Conservation (phyloP, 1,140 invertebrate species). For the Pseudachorutes palmiensis region DNA sequence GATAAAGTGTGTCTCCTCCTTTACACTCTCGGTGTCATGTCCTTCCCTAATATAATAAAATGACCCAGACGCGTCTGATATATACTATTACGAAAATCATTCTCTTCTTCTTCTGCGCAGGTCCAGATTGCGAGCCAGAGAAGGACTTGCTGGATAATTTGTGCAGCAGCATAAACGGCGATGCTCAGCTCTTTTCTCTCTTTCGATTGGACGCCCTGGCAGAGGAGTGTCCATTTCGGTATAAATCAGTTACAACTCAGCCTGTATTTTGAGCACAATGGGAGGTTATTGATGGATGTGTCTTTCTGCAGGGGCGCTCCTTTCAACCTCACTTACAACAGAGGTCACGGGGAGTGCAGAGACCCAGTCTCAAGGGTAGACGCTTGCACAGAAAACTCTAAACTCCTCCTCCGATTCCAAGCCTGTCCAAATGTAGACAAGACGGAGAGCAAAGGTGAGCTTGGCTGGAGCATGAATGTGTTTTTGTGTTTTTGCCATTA, state of each 20-base stretch:
- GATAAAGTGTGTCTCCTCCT: too few relatives aligned
- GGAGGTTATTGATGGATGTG: too few relatives aligned
- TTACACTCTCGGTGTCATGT: too few relatives aligned
- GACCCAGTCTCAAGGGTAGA: constrained; percentile 38
- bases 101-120: constrained; percentile 7
- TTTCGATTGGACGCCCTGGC: constrained; percentile 39
- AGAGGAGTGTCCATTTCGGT: constrained; percentile 38
- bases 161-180: constrained; percentile 40
- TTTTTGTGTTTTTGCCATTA: too few relatives aligned
- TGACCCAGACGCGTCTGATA: too few relatives aligned
- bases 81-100: neutral
- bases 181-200: constrained; percentile 40
- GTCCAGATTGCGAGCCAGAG: constrained; percentile 28
- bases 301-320: constrained; percentile 48
- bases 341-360: constrained; percentile 37
- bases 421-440: constrained; percentile 39
- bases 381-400: constrained; percentile 36
- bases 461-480: too few relatives aligned
- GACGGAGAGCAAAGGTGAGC: constrained; percentile 38
- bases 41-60: too few relatives aligned
- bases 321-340: constrained; percentile 72
- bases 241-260: constrained; percentile 13
- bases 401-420: constrained; percentile 38
- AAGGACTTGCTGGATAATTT: constrained; percentile 37
- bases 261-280: too few relatives aligned